These are phyloP conservation scores for Platichthys flesus DNA, from an alignment of 2,113 vertebrate species.

Conservation along the genomic window DNA sequence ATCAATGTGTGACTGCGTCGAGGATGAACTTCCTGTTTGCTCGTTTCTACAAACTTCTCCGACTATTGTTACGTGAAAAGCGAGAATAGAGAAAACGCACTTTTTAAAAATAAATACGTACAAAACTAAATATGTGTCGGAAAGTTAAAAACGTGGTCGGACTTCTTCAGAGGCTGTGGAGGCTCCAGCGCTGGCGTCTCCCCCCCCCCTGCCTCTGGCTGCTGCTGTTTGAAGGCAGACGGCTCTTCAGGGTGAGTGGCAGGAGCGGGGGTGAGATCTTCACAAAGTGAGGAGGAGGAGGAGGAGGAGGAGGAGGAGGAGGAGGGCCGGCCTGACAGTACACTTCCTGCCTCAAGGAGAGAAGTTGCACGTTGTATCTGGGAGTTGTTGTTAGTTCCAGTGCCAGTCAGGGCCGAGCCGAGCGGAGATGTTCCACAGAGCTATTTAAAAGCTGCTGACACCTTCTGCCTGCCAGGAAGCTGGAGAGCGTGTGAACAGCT, in stretches of 20 bases:
- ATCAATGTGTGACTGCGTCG: neutral
- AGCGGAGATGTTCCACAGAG: constrained; percentile 17
- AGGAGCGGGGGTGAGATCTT: constrained; percentile 8
- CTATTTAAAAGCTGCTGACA: constrained; percentile 55
- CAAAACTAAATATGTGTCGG: constrained; percentile 16
- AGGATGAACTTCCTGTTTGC: neutral
- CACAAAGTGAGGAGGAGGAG: constrained; percentile 45
- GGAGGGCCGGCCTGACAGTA: constrained; percentile 38
- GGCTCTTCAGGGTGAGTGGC: constrained; percentile 31
- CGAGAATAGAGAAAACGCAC: neutral
- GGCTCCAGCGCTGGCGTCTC: neutral
- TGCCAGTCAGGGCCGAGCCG: constrained; percentile 34
- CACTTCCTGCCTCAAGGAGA: constrained; percentile 41
- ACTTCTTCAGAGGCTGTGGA: constrained; percentile 1
- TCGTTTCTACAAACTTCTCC: neutral
- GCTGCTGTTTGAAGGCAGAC: constrained; percentile 17
- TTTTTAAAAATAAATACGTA: constrained; percentile 10
- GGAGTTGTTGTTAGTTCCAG: constrained; percentile 39
- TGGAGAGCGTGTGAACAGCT: constrained; percentile 12
- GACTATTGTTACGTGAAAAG: neutral
- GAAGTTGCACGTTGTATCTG: constrained; percentile 21
- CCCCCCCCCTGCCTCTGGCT: constrained; percentile 2
- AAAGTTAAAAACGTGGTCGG: constrained; percentile 3
- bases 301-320: constrained; percentile 44
- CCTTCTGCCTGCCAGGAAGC: constrained; percentile 35